These are phyloP conservation scores for Capra hircus DNA, from an alignment of 2,113 vertebrate species.

Conservation along the genomic window DNA sequence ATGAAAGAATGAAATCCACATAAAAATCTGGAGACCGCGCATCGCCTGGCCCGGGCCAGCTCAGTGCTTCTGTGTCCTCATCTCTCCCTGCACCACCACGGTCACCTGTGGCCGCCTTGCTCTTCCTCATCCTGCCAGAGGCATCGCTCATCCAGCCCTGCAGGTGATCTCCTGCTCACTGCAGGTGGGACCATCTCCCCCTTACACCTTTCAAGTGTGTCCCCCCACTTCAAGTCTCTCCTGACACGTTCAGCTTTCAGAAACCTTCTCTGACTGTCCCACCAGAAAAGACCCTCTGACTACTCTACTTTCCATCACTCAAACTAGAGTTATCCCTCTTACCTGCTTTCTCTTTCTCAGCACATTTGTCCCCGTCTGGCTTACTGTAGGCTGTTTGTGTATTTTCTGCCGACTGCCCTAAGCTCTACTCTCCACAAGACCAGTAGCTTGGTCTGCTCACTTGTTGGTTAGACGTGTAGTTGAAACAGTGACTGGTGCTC, in stretches of 20 bases:
- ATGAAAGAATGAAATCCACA: background rate
- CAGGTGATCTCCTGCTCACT: no score
- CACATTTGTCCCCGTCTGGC: no score
- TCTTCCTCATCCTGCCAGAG: accelerated
- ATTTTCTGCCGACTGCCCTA: background rate
- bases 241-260: background rate
- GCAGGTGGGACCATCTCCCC: accelerated
- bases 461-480: background rate
- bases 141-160: background rate
- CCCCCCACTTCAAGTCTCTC: background rate
- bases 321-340: background rate
- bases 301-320: background rate
- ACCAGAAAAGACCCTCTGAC: background rate
- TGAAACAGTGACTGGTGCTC: background rate
- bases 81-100: accelerated
- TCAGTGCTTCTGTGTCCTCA: background rate
- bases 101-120: no score
- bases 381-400: background rate
- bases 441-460: background rate
- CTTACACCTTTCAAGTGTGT: accelerated
- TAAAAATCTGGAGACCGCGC: background rate
- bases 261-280: background rate
- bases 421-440: background rate
- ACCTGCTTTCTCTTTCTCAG: background rate
- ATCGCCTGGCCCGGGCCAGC: background rate